Percentiles rank a stretch among this genome's conserved stretches.
phyloP scores from a whole-genome alignment of 2,888 invertebrate genomes.

The Philopedon plagiatum region DNA sequence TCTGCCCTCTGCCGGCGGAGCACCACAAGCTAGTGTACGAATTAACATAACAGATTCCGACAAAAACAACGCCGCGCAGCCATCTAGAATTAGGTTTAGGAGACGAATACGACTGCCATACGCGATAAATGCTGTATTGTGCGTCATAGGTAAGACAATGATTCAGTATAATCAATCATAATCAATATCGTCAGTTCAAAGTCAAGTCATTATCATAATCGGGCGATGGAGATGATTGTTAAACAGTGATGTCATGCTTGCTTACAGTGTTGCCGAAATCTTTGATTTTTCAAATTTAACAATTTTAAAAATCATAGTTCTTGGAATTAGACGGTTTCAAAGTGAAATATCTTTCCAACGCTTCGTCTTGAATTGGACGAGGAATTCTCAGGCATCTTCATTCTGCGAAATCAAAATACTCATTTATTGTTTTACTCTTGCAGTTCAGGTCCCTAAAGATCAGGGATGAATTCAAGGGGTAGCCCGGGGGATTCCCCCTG shows the following conservation, averaged over 20 bases:
- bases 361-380: too few relatives aligned
- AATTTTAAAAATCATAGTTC: too few relatives aligned
- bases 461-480: too few relatives aligned
- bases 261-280: background rate
- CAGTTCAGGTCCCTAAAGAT: too few relatives aligned
- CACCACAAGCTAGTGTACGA: conserved; percentile 34
- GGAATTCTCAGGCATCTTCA: too few relatives aligned
- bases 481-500: too few relatives aligned
- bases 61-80: conserved; percentile 52
- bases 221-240: background rate
- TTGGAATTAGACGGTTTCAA: too few relatives aligned
- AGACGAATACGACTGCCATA: conserved; percentile 54
- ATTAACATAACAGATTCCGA: conserved; percentile 53
- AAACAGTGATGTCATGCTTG: background rate
- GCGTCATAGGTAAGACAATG: conserved; percentile 58
- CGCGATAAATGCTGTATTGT: conserved; percentile 55
- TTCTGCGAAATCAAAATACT: too few relatives aligned
- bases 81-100: conserved; percentile 50
- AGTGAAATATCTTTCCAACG: too few relatives aligned
- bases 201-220: background rate
- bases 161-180: background rate
- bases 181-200: background rate
- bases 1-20: conserved; percentile 53
- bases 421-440: too few relatives aligned
- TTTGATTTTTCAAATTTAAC: background rate